Evolutionary conservation across 1,140 invertebrate genomes (phyloP), one percentile per base, ranked within the genome.

Genomic region (Metopolophium dirhodum): DNA sequence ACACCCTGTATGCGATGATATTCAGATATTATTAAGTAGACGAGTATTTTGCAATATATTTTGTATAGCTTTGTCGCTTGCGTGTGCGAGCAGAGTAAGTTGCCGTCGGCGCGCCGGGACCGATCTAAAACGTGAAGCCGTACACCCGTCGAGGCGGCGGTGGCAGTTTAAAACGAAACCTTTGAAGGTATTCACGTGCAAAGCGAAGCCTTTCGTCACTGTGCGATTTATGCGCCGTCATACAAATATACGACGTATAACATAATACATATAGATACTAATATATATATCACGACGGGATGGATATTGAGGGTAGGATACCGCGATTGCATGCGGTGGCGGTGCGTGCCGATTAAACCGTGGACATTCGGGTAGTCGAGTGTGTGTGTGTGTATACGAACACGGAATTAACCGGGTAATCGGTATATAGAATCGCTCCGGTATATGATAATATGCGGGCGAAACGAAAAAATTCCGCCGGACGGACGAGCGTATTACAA

Each of bases 181-280:
- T 82, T 45, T 86, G 49, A 93, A 93, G 20, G 23, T 51, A 49
- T 35, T 47, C 30, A 91, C 90, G 47, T 49, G 68, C 68, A 82
- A 91, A 49, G n/a, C 91, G 91, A 93, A 93, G 91, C 91, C 91
- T 93, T 93, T 85, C 49, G 77, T 41, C 89, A 26, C 54, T 1
- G 22, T 30, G 45, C 86, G 45, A 68, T 68, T 68, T 68, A 68
- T 68, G 61, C 61, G 0, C 51, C 4, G 9, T 68, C 61, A 68
- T 51, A 41, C 41, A 51, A 20, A 51, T 14, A 51, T 54, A 54
- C 7, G 11, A 18, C 49, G 41, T 4, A 49, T 49, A 49, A 49
- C 9, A 49, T 45, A 45, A 4, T 85, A 41, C 35, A 23, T 37
- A 23, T 20, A 82, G 30, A 37, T 82, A 37, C 9, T 35, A 41